Evolutionary conservation across 2,797 vertebrate species (phyloP).

Genomic region (Hirundo rustica): DNA sequence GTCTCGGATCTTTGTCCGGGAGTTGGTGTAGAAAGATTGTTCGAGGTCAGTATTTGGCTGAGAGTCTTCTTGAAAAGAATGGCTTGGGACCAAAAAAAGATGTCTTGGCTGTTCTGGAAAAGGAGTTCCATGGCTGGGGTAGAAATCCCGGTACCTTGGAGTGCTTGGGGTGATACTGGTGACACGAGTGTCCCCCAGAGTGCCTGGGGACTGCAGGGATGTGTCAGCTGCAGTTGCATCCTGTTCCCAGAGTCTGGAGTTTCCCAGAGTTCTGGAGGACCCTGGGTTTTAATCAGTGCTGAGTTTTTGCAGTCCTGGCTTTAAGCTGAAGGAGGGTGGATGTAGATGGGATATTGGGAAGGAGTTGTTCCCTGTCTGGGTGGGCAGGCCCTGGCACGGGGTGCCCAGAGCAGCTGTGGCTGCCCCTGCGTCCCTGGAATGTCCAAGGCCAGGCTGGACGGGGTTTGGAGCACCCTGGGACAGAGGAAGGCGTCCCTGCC

Average conservation of each 20-base stretch:
- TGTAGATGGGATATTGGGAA: background rate
- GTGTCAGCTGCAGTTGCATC: background rate
- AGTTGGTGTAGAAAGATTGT: background rate
- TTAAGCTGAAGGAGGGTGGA: background rate
- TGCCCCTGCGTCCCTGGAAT: background rate
- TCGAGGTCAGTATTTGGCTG: background rate
- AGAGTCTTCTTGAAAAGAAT: background rate
- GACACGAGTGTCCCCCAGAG: accelerated
- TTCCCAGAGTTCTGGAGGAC: background rate
- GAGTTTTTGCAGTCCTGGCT: background rate
- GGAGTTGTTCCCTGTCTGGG: background rate
- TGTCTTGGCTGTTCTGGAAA: background rate
- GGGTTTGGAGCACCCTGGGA: background rate
- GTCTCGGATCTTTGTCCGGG: background rate
- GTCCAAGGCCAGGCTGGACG: background rate
- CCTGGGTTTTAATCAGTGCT: background rate
- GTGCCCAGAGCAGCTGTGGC: too few relatives aligned
- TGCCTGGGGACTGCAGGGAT: background rate
- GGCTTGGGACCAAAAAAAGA: background rate
- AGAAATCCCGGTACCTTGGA: background rate
- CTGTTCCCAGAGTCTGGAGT: background rate
- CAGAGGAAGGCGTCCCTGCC: background rate
- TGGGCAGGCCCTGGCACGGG: background rate
- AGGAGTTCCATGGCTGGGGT: background rate
- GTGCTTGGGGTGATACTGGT: background rate